These are phyloP conservation scores for Chromobotia macracanthus DNA, from an alignment of 2,797 vertebrate genomes.

Conservation along the genomic window DNA sequence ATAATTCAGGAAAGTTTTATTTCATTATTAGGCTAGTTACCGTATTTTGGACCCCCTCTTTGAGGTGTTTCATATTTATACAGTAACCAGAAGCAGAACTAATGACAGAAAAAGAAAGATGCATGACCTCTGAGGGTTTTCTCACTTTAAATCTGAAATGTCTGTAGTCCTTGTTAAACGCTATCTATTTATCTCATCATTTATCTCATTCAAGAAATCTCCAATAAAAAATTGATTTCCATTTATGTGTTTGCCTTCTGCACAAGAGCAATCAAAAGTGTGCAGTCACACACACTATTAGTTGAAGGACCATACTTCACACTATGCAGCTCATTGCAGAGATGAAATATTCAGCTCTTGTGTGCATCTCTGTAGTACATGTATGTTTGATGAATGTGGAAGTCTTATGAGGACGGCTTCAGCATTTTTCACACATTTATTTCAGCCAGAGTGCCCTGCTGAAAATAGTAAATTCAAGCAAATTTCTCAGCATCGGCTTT, in stretches of 20 bases:
- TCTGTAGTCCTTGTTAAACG: neutral
- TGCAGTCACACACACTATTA: too few relatives aligned
- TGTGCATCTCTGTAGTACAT: constrained; percentile 7
- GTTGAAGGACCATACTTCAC: too few relatives aligned
- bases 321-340: too few relatives aligned
- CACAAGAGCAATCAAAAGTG: too few relatives aligned
- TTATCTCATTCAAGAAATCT: too few relatives aligned
- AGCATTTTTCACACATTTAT: neutral
- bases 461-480: constrained; percentile 21
- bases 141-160: neutral
- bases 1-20: too few relatives aligned
- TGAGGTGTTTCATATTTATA: neutral
- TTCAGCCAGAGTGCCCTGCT: constrained; percentile 19
- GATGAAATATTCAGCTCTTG: neutral
- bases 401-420: neutral
- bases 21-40: neutral
- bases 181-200: too few relatives aligned
- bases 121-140: neutral
- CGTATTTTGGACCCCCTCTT: neutral
- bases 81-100: neutral
- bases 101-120: neutral
- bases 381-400: constrained; percentile 23
- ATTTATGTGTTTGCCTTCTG: too few relatives aligned
- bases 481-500: constrained; percentile 10
- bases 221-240: too few relatives aligned